Evolutionary conservation across 1,140 invertebrate genomes (phyloP), one percentile per base, ranked within the genome.

Genomic region (Drosophila elegans): DNA sequence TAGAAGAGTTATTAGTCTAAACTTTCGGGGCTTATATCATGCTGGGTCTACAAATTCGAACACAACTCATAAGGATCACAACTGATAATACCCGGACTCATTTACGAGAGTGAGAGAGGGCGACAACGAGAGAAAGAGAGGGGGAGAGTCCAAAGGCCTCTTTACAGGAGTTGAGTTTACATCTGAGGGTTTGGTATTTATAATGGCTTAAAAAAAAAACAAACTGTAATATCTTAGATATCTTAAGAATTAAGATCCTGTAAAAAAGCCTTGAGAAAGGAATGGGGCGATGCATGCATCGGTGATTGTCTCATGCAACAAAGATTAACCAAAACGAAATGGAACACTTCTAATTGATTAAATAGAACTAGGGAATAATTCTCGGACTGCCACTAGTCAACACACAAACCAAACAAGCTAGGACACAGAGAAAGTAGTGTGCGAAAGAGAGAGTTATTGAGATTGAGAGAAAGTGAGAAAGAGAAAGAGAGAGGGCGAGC

Each of bases 371-470:
- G 13, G 9, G 6, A 44, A 52, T 32, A 44, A 52, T 32, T 42
- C 36, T 25, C 4, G 11, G 34, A 32, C 25, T 10, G 29, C 21
- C 27, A 56, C 51, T 69, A 71, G 13, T 71, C 16, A 71, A 56
- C 51, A 71, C 52, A 72, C 66, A 71, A 71, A 71, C 64, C 64
- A 71, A 56, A 71, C 51, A 71, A 69, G 42, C 49, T 69, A 52
- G 32, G 48, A 71, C 63, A 71, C 41, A 34, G 21, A 71, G 42
- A 56, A 71, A 21, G 44, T 78, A 21, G 44, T 78, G 52, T 64
- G 42, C 67, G 48, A 55, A 32, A 59, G 16, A 46, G 34, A 67
- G 13, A 57, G 29, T 12, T 9, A 21, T 21, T 21, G 16, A 21
- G 16, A 21, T 21, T 21, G 16, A 59, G 16, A 46, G 34, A 67